Evolutionary conservation across 2,797 vertebrate genomes (phyloP), one percentile per base, ranked within the genome.

Genomic region (Bradypus variegatus): DNA sequence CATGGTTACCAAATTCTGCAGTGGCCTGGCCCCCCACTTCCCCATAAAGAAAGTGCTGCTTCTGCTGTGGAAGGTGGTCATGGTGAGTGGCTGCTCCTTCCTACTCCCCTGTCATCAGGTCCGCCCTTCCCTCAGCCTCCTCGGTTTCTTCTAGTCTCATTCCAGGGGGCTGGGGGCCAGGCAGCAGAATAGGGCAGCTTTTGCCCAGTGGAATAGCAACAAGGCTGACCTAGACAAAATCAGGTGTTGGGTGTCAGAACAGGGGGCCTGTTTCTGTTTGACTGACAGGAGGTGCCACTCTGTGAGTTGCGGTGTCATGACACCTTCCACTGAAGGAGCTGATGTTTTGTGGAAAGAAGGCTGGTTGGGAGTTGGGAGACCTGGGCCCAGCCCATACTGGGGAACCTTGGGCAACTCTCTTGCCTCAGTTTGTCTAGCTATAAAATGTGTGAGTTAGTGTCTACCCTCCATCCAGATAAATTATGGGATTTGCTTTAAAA

Each of bases 1-100:
- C 50, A 99, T 99, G 98, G 98, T 99, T 94, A 98, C 98, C 96
- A 99, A 99, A 95, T 99, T 99, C 97, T 99, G 99, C 98, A 99
- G 98, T 67, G 99, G 99, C 96, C 98, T 98, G 0, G 98, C 98
- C 5, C 98, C 99, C 0, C 98, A 99, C 96, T 99, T 99, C 95
- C 99, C 99, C 93, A 98, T 99, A 98, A 99, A 99, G 98, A 99
- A 99, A 96, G 99, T 99, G 1, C 97, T 99, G 6, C 98, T 99
- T 88, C 97, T 99, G 90, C 98, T 99, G 88, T 99, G 99, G 99
- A 99, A 99, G 97, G 99, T 99, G 2, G 96, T 99, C 5, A 97
- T 99, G 98, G 99, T 99, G 72, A 97, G 98, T 96, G n/a, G 14
- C 53, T 60, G 38, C 48, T n/a, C 58, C 14, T 55, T 36, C 21